Conservation (phyloP, 30 jellyfish, hydroid and myxozoan species). For the Aurelia aurita region DNA sequence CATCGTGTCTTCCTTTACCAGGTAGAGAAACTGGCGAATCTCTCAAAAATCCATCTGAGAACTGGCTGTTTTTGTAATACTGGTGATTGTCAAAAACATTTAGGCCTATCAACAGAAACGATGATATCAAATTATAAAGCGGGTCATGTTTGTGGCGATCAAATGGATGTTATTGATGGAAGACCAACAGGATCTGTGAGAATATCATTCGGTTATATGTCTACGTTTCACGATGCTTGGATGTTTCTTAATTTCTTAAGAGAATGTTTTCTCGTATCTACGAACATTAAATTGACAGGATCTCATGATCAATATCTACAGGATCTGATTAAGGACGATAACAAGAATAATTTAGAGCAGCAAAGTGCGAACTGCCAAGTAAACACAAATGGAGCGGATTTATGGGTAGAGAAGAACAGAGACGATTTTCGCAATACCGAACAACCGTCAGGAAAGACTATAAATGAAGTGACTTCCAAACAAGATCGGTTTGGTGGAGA, state of each 20-base stretch:
- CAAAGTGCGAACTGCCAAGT: too few species aligned
- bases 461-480: too few species aligned
- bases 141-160: slow-evolving; percentile 78
- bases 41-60: slow-evolving; percentile 51
- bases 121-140: slow-evolving; percentile 60
- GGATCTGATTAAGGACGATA: too few species aligned
- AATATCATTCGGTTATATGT: slow-evolving; percentile 68
- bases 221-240: slow-evolving; percentile 56
- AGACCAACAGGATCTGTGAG: slow-evolving; percentile 77
- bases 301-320: too few species aligned
- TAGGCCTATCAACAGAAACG: slow-evolving; percentile 43
- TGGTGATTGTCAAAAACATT: slow-evolving; percentile 76
- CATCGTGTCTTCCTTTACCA: neutral
- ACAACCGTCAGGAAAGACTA: too few species aligned
- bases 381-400: too few species aligned
- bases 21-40: slow-evolving; percentile 72
- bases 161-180: slow-evolving; percentile 62
- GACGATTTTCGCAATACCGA: too few species aligned
- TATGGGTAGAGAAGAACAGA: too few species aligned
- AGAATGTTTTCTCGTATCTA: slow-evolving; percentile 44
- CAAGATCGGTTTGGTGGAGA: too few species aligned
- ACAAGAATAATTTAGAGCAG: too few species aligned
- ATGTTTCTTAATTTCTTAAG: slow-evolving; percentile 41
- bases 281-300: neutral
- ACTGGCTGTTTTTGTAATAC: slow-evolving; percentile 77